Evolutionary conservation across 2,888 invertebrate genomes (phyloP).

Genomic region (Cremastinae sp.): DNA sequence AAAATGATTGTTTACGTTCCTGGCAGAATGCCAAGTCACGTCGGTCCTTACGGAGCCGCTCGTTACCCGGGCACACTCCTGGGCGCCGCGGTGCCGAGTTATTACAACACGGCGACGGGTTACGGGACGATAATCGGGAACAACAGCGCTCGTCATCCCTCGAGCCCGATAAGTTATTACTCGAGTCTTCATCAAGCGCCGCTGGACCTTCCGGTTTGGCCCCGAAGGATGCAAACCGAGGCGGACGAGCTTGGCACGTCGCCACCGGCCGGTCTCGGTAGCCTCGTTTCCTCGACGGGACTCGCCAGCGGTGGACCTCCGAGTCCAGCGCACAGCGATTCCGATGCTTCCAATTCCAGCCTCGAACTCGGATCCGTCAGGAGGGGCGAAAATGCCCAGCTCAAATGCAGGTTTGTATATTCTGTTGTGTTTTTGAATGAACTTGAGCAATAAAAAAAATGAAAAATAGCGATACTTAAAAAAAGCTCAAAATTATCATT

Average conservation of each 20-base stretch:
- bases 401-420: constrained; percentile 77
- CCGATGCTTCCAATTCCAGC: constrained; percentile 78
- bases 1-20: constrained; percentile 79
- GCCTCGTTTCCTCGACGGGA: constrained; percentile 68
- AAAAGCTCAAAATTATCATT: too few relatives aligned
- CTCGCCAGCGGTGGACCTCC: constrained; percentile 74
- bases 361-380: constrained; percentile 77
- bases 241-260: constrained; percentile 73
- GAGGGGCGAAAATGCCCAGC: constrained; percentile 75
- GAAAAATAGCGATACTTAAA: too few relatives aligned
- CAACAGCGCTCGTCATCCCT: constrained; percentile 37
- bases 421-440: background rate
- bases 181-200: constrained; percentile 65
- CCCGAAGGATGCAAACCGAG: constrained; percentile 78
- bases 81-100: constrained; percentile 72
- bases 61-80: constrained; percentile 77
- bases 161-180: constrained; percentile 53
- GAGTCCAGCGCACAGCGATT: constrained; percentile 78
- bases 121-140: constrained; percentile 62
- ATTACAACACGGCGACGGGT: constrained; percentile 71
- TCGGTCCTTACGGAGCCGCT: constrained; percentile 76
- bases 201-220: constrained; percentile 77
- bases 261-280: constrained; percentile 69
- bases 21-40: constrained; percentile 79
- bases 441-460: too few relatives aligned